Evolutionary conservation across 1,140 invertebrate genomes (phyloP), one percentile per base, ranked within the genome.

Genomic region (Uloborus diversus): DNA sequence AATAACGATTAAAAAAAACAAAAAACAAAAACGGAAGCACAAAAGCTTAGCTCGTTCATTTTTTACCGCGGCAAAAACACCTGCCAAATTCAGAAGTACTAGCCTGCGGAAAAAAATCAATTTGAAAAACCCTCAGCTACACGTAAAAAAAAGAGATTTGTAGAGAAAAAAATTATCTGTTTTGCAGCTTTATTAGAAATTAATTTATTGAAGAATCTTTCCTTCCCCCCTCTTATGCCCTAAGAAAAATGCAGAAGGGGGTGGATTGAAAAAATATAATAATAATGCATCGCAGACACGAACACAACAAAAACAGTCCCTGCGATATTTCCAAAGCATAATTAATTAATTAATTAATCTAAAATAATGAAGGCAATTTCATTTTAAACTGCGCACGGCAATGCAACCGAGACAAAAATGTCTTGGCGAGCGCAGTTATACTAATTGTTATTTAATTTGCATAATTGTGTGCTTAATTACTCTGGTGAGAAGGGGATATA

Each of bases 391-490:
- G 49, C 62, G 32, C 57, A 56, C 28, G 42, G 70, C 56, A 73
- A 73, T 51, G 33, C 20, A 14, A 30, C 33, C 42, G 73, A 61
- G 35, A 37, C 56, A 66, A 78, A 78, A 66, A 66, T 57, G 27
- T 61, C 20, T 42, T 14, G 57, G 7, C 42, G 64, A 75, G 51
- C 65, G 64, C 64, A 68, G 76, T 79, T 68, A 79, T 68, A 79
- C 76, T 79, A 79, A 79, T 79, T 79, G 76, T 79, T 79, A 79
- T 79, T 79, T 79, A 79, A 79, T 79, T 79, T 79, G 76, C 76
- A 79, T 79, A 79, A 79, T 79, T 79, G 76, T 69, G 76, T 79
- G 62, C 76, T 79, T 79, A 79, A 79, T 79, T 79, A 79, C 76
- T 69, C 32, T 25, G 51, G 51, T 79, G 76, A 59, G 53, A 68